phyloP scores from a whole-genome alignment of 2,113 vertebrate genomes.

The Triplophysa dalaica region DNA sequence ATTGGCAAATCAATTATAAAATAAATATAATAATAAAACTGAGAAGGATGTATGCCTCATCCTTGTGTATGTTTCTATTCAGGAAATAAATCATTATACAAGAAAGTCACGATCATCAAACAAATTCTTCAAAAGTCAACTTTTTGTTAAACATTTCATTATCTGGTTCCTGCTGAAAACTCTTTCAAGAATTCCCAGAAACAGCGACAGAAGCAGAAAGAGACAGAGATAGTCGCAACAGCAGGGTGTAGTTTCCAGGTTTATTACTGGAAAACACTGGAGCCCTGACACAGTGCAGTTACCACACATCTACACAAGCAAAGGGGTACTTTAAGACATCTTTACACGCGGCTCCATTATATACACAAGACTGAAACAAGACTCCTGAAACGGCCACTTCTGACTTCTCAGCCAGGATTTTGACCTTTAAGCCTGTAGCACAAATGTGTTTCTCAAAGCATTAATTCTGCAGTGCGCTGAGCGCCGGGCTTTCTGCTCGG shows the following conservation, averaged over 20 bases:
- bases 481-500: neutral
- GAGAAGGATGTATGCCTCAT: no score
- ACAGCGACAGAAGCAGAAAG: neutral
- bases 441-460: slow-evolving; percentile 34
- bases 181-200: slow-evolving; percentile 1
- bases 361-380: slow-evolving; percentile 42
- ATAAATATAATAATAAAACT: no score
- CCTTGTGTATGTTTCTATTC: neutral
- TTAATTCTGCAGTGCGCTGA: neutral
- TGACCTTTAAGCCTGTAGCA: slow-evolving; percentile 51
- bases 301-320: slow-evolving; percentile 35
- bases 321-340: neutral
- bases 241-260: neutral
- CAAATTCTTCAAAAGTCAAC: neutral
- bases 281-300: slow-evolving; percentile 39
- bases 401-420: slow-evolving; percentile 24
- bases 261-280: slow-evolving; percentile 23
- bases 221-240: neutral
- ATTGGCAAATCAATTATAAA: no score
- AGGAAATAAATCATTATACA: neutral
- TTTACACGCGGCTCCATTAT: slow-evolving; percentile 39
- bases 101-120: neutral
- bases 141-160: neutral
- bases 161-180: neutral
- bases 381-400: slow-evolving; percentile 38